Evolutionary conservation across 1,140 invertebrate genomes (phyloP).

Genomic region (Coenobita brevimanus): DNA sequence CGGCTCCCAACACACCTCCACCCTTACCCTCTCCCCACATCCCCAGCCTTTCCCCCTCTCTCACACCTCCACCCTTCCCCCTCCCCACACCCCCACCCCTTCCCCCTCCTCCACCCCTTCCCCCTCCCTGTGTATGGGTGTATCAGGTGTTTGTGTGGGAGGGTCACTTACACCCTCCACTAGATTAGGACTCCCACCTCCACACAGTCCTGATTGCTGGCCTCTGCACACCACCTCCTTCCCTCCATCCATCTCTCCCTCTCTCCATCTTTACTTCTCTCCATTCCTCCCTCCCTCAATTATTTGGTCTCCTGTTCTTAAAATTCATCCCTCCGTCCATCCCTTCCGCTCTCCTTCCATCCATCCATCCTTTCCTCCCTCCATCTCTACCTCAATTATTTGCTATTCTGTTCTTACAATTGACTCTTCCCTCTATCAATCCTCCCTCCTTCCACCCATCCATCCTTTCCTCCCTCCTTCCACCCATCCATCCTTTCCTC

Average conservation of each 20-base stretch:
- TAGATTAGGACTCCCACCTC: slow-evolving; percentile 1
- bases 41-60: too few species aligned
- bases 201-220: background rate
- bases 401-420: too few species aligned
- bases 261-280: background rate
- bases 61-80: too few species aligned
- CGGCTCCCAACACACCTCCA: too few species aligned
- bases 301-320: too few species aligned
- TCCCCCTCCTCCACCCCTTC: too few species aligned
- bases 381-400: background rate
- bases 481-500: too few species aligned
- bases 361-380: background rate
- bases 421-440: too few species aligned
- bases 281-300: background rate
- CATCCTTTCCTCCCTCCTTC: background rate
- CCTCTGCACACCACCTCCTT: background rate
- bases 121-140: background rate
- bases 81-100: too few species aligned
- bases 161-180: background rate
- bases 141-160: background rate
- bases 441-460: background rate
- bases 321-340: background rate
- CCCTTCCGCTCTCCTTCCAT: background rate
- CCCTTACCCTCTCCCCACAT: too few species aligned
- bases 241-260: background rate